Evolutionary conservation across 1,140 invertebrate species (phyloP), one percentile per base, ranked within the genome.

Genomic region (Chironomus tepperi): DNA sequence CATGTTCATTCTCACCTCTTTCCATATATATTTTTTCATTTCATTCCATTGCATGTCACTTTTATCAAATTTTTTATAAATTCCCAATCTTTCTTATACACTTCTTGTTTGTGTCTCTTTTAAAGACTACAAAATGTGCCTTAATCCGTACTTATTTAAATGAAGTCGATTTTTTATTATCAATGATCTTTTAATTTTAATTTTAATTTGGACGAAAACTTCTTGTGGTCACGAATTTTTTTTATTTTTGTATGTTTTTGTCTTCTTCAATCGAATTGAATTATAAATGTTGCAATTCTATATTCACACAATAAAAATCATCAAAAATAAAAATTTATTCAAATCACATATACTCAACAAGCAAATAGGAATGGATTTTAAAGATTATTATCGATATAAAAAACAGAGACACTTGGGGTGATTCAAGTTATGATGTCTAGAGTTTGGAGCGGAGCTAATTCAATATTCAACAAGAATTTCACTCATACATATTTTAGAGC

Each of bases 31-130:
- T 57, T 57, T 15, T 12, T 15, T 57, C 12, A 5, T 57, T 15
- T 57, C n/a, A 15, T n/a, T 57, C n/a, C 47, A 57, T 57, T 57
- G 47, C 47, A 57, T 57, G 47, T 57, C 47, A 57, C 47, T 57
- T 57, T 57, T 57, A 57, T 57, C 47, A 57, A 57, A 57, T 57
- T 57, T 57, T n/a, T 57, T 57, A n/a, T 57, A 57, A 57, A 57
- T 57, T 57, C n/a, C n/a, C 12, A 57, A 57, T 57, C 47, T 57
- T 57, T 57, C 47, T 57, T 15, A n/a, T 5, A n/a, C 12, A n/a
- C 47, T 57, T 47, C 8, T 15, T 7, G 43, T 47, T 15, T 15
- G 47, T 57, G 12, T 57, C 47, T n/a, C 47, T n/a, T 57, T 12
- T 57, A n/a, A n/a, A 57, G 12, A 57, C 12, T 57, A 34, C 47